These are phyloP conservation scores for Xylota segnis DNA, from an alignment of 2,888 invertebrate genomes.

Conservation along the genomic window DNA sequence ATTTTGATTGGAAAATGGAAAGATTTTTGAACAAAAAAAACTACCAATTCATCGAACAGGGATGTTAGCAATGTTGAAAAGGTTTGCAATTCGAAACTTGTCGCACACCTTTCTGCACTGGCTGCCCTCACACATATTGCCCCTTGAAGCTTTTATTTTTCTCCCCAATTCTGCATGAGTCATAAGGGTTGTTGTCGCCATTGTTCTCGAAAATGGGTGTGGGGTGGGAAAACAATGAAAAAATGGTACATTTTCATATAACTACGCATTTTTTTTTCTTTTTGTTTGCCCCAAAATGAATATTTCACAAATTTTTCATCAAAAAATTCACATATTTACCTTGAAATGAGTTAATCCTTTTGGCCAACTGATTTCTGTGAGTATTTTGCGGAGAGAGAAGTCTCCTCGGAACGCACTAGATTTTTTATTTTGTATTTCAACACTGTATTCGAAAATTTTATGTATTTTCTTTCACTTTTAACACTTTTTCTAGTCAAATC, in stretches of 20 bases:
- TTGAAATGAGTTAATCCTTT: constrained; percentile 57
- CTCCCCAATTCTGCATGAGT: constrained; percentile 52
- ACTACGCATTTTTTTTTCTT: constrained; percentile 16
- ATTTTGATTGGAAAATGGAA: not conserved
- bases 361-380: not conserved
- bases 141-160: constrained; percentile 31
- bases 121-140: constrained; percentile 18
- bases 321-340: constrained; percentile 36
- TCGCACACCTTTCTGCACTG: constrained; percentile 46
- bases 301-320: not conserved
- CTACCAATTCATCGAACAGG: not conserved
- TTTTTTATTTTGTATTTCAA: constrained; percentile 3
- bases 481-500: not conserved
- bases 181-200: constrained; percentile 65
- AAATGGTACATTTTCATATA: not conserved
- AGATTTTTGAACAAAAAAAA: no score
- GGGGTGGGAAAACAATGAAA: constrained; percentile 41
- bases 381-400: not conserved
- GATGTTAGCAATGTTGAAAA: not conserved
- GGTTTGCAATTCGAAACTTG: constrained; percentile 42
- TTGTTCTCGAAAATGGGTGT: constrained; percentile 71
- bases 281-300: not conserved
- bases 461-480: constrained; percentile 22
- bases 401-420: not conserved
- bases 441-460: constrained; percentile 18